A percentile compares a stretch with the other conserved stretches of the same genome.
phyloP scores from a whole-genome alignment of 2,888 invertebrate species.

The Hofmannophila pseudospretella region DNA sequence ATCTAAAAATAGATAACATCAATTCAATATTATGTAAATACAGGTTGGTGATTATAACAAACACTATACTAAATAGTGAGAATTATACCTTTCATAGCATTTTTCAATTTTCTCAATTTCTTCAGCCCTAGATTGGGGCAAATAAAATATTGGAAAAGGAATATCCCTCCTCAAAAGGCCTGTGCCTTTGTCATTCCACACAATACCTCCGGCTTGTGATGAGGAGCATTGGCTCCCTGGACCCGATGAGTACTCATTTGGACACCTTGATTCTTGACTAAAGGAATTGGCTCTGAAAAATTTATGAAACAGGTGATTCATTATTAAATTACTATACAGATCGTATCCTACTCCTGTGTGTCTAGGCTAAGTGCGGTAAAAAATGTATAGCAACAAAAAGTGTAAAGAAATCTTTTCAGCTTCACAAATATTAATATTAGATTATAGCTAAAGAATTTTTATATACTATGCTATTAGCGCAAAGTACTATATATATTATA shows the following conservation, averaged over 20 bases:
- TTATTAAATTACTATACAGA: no score
- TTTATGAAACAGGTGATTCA: no score
- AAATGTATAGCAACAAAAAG: no score
- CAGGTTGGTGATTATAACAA: no score
- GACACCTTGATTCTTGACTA: constrained; percentile 86
- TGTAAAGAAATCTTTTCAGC: no score
- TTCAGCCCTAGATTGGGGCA: constrained; percentile 71
- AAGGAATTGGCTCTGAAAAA: constrained; percentile 50
- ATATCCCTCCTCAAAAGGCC: constrained; percentile 87
- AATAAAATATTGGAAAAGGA: constrained; percentile 92
- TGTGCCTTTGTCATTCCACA: constrained; percentile 90
- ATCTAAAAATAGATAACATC: constrained; percentile 54
- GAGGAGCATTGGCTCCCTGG: constrained; percentile 68
- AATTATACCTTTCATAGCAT: constrained; percentile 73
- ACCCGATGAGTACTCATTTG: constrained; percentile 83
- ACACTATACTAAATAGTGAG: no score
- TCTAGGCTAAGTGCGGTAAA: no score
- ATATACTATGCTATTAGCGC: no score
- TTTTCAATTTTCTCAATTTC: constrained; percentile 78
- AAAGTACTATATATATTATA: no score
- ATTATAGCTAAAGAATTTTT: no score
- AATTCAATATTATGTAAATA: not conserved
- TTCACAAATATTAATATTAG: no score
- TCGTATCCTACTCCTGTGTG: no score
- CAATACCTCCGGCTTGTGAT: constrained; percentile 75